Percentiles rank a stretch among this genome's conserved stretches.
Evolutionary conservation across 2,797 vertebrate species (phyloP).

Genomic region (Hylomyscus alleni): DNA sequence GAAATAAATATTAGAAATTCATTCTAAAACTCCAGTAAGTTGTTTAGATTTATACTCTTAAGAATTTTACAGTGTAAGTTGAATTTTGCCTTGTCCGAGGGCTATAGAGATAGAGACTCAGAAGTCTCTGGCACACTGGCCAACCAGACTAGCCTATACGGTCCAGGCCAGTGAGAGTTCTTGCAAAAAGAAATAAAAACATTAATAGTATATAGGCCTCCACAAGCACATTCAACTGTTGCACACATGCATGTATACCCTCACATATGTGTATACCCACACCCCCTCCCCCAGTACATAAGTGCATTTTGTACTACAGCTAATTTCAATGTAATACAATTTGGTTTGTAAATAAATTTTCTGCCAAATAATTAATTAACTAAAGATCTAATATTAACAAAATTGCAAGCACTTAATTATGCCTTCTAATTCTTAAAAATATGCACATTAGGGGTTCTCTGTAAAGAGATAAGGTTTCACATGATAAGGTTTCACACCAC

Average conservation of each 20-base stretch:
- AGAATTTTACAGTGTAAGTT: neutral
- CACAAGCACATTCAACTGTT: neutral
- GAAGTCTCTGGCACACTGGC: too few relatives aligned
- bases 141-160: neutral
- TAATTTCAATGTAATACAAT: neutral
- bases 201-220: neutral
- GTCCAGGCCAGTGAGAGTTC: neutral
- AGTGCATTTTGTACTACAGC: neutral
- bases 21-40: neutral
- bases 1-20: neutral
- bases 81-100: neutral
- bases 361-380: neutral
- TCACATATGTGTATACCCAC: neutral
- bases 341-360: neutral
- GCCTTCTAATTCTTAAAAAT: neutral
- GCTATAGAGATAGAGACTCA: neutral
- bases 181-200: too few relatives aligned
- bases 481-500: neutral
- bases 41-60: neutral
- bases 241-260: too few relatives aligned
- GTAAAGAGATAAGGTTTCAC: neutral
- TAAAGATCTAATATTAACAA: neutral
- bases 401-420: neutral
- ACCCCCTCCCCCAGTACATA: accelerated
- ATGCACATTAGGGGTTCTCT: neutral